Evolutionary conservation across 2,888 invertebrate genomes (phyloP).

Genomic region (Sabellastarte sp.): DNA sequence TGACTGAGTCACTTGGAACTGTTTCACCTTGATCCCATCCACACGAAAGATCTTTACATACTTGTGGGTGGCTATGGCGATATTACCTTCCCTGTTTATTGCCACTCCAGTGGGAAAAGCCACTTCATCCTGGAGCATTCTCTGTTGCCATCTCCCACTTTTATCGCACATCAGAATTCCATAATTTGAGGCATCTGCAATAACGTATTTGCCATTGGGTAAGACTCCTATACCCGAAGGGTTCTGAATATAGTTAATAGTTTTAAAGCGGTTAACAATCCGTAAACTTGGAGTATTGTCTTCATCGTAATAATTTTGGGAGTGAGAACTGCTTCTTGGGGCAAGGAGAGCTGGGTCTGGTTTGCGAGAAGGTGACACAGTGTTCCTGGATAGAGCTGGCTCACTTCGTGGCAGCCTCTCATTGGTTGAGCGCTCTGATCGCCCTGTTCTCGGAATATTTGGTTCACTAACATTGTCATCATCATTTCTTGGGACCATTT

Average conservation of each 20-base stretch:
- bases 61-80: background rate
- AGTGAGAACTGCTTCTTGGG: too few relatives aligned
- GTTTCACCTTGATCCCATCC: background rate
- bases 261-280: background rate
- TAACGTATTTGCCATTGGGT: slow-evolving; percentile 3
- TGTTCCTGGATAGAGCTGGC: background rate
- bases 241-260: slow-evolving; percentile 1
- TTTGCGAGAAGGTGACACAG: background rate
- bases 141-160: background rate
- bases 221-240: slow-evolving; percentile 1
- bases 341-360: too few relatives aligned
- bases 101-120: background rate
- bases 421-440: background rate
- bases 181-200: slow-evolving; percentile 1
- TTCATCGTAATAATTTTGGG: too few relatives aligned
- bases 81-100: background rate
- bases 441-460: background rate
- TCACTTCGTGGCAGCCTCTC: background rate
- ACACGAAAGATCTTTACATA: background rate
- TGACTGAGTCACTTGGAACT: background rate
- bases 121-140: background rate
- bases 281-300: background rate
- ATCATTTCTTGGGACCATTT: background rate
- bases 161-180: slow-evolving; percentile 1
- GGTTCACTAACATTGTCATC: background rate